Conservation (phyloP, 1,140 invertebrate species). For the Asobara japonica region DNA sequence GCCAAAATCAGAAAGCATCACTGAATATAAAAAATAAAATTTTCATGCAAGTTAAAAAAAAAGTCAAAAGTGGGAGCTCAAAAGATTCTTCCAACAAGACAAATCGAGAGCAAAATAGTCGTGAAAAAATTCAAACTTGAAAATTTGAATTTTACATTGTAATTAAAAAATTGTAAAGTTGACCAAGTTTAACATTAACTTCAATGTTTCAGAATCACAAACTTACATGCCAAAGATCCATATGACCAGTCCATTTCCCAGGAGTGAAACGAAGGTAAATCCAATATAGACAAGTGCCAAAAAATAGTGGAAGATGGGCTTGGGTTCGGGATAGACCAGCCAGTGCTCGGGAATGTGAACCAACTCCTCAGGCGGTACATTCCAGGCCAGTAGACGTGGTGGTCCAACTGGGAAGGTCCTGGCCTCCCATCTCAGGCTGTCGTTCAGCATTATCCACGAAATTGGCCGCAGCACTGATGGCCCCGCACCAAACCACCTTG, state of each 20-base stretch:
- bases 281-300: slow-evolving; percentile 83
- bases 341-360: slow-evolving; percentile 84
- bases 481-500: slow-evolving; percentile 49
- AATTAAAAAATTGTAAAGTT: too few species aligned
- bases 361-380: slow-evolving; percentile 79
- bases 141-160: too few species aligned
- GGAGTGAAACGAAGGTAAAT: slow-evolving; percentile 79
- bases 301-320: slow-evolving; percentile 83
- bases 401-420: slow-evolving; percentile 56
- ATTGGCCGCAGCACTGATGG: slow-evolving; percentile 45
- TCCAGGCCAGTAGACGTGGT: slow-evolving; percentile 77
- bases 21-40: too few species aligned
- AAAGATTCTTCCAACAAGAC: too few species aligned
- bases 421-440: slow-evolving; percentile 57
- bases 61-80: too few species aligned
- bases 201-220: too few species aligned
- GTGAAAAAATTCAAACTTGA: too few species aligned
- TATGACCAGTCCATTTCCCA: slow-evolving; percentile 89
- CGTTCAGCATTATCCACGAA: slow-evolving; percentile 49
- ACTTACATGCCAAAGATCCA: slow-evolving; percentile 87
- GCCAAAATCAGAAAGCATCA: too few species aligned
- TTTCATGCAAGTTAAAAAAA: too few species aligned
- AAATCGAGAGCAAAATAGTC: too few species aligned
- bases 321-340: slow-evolving; percentile 81
- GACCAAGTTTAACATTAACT: too few species aligned